Evolutionary conservation across 1,140 invertebrate species (phyloP), one percentile per base, ranked within the genome.

Genomic region (Drosophila chauvacae): DNA sequence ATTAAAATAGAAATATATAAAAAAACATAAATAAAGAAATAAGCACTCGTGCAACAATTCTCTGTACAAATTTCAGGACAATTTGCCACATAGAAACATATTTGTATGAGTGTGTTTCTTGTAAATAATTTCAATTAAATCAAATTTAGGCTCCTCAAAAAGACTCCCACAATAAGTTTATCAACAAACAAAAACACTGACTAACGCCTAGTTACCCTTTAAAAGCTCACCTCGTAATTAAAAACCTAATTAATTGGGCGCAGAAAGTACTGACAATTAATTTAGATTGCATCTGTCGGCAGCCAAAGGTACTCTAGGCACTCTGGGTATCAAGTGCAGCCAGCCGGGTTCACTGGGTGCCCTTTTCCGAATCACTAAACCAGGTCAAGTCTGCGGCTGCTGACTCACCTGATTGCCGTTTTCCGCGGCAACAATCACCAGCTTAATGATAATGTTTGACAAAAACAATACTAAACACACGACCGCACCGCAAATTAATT

Each of bases 401-500:
- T 64, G 58, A 75, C 23, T 70, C 63, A 77, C 30, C 18, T 57
- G 39, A 76, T 56, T 58, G 77, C 81, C 44, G 51, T 78, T 76
- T 55, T 85, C 73, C 78, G 64, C 65, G 45, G 26, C 63, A 56
- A 48, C 78, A 68, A 58, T 53, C 56, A 61, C 55, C 65, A 75
- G 18, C 42, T 14, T 51, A 72, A 55, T 55, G 37, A 76, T 76
- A 51, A 76, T 57, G 53, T 26, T 14, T 56, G 56, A 39, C 53
- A 64, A 35, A 64, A 76, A 75, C 55, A 64, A 77, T 66, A 63
- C 39, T 11, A 51, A 48, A 42, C 20, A 47, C 50, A 66, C 50
- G 57, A 18, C 73, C 45, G 23, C 23, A 23, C 23, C 23, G 75
- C 75, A 81, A 82, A 87, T 87, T 76, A 87, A 87, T 82, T 87